Evolutionary conservation across 2,888 invertebrate genomes (phyloP), one percentile per base, ranked within the genome.

Genomic region (Chymomyza amoena): DNA sequence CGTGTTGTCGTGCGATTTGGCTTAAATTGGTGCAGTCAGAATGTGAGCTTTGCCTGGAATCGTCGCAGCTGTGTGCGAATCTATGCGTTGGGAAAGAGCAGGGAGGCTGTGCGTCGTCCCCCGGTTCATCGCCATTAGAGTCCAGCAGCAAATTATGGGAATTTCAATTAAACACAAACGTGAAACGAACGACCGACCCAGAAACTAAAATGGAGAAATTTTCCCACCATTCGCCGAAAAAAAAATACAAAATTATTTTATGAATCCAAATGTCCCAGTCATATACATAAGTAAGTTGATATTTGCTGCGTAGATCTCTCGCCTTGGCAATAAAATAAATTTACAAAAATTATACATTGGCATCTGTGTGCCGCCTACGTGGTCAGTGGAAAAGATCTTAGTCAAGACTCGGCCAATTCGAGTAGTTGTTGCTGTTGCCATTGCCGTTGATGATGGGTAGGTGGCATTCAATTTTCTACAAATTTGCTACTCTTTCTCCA

Each of bases 281-380:
- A 45, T 45, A 45, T 13, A 45, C 39, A 45, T 45, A 45, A 45
- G 39, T 45, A 45, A 13, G 39, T 45, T 45, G 13, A 13, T 45
- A 45, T 54, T 7, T 16, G 54, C 15, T 54, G 54, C 54, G 54
- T 54, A 45, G 39, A 54, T 54, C 20, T 57, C 6, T 56, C 10
- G 28, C 28, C 20, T 57, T 28, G 20, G 36, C n/a, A 36, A 32
- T 60, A 60, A 78, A 80, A 79, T 72, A 78, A 78, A 76, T 80
- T 73, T 60, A 69, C 59, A 16, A 56, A 77, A 78, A 80, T 77
- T 87, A 84, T 85, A 87, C 83, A 83, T 83, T 63, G 80, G 80
- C 82, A 77, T 80, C 76, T 77, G 77, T 83, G 76, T 77, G 76
- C 80, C 84, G 81, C 86, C 87, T 84, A 84, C 84, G 84, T 84